These are phyloP conservation scores for Metopia argyrocephala DNA, from an alignment of 2,888 invertebrate species.

Conservation along the genomic window DNA sequence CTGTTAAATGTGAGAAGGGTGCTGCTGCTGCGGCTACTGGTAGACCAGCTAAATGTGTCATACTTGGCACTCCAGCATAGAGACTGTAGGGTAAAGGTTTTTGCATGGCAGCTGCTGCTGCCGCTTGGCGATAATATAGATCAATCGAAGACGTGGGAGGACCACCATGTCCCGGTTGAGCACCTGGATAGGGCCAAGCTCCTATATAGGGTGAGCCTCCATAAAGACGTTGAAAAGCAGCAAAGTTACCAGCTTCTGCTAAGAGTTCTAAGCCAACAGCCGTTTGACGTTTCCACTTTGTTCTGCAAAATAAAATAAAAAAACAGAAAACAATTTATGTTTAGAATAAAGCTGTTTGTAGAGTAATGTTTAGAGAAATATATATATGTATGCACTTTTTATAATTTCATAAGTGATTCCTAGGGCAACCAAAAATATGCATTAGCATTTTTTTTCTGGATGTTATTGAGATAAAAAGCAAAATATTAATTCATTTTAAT, in stretches of 20 bases:
- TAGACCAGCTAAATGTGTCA: conserved; percentile 73
- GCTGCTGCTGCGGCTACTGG: conserved; percentile 75
- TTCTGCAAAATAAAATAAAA: conserved; percentile 83
- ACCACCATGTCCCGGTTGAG: conserved; percentile 80
- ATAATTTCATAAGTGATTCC: too few relatives aligned
- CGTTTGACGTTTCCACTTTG: conserved; percentile 99
- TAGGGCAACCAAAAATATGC: too few relatives aligned
- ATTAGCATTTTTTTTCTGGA: too few relatives aligned
- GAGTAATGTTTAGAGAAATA: too few relatives aligned
- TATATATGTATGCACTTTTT: too few relatives aligned
- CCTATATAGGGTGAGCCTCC: conserved; percentile 85
- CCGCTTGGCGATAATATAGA: conserved; percentile 90
- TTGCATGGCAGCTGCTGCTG: conserved; percentile 88
- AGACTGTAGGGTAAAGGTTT: conserved; percentile 89
- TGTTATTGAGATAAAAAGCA: too few relatives aligned
- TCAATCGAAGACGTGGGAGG: conserved; percentile 84
- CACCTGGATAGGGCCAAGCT: conserved; percentile 82
- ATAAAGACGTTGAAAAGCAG: conserved; percentile 97
- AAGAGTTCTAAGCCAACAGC: conserved; percentile 97
- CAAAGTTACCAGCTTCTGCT: conserved; percentile 98
- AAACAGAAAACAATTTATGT: too few relatives aligned
- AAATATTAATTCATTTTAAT: too few relatives aligned
- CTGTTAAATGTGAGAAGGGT: conserved; percentile 80
- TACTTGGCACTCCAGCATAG: conserved; percentile 78
- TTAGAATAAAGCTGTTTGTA: not conserved